Evolutionary conservation across 30 jellyfish, hydroid and myxozoan species (phyloP), one percentile per base, ranked within the genome.

Genomic region (Pelagia noctiluca): DNA sequence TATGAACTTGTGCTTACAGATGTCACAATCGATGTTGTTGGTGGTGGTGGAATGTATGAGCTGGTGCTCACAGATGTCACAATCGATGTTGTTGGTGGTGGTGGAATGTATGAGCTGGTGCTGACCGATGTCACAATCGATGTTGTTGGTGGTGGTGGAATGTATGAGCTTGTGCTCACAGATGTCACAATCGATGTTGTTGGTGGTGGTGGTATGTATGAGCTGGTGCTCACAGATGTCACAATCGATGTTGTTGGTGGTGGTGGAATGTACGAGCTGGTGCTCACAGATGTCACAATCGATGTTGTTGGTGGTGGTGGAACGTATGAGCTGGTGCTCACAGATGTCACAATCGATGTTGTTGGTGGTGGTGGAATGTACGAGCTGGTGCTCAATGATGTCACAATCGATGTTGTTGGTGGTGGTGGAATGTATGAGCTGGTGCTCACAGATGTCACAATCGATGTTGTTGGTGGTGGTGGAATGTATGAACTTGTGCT

Each of bases 231-330:
- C 69, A n/a, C 26, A 11, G 79, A 66, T 26, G 79, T 25, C 23
- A 66, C 57, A 16, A 32, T 18, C 29, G 79, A 66, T 26, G 63
- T 66, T 33, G 79, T 16, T 66, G 79, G 26, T 24, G 60, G 79
- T 22, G 63, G 28, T 11, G 79, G 5, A 18, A 32, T 66, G 13
- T 23, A 22, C 13, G 79, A 66, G 23, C 63, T 66, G 21, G 57
- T n/a, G 62, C 63, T 66, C 19, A 32, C 28, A 8, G 79, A 32
- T 13, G 63, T 32, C 34, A 33, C 79, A 66, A 32, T 66, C 22
- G 79, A 66, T 66, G 72, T 60, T n/a, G 79, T 16, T 66, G 79
- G 79, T 57, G 29, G 72, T 21, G 33, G 33, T 5, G 72, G 24
- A 57, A 26, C 34, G 23, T 26, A 19, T 57, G 72, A 57, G 72